A percentile compares a stretch with the other conserved stretches of the same genome.
Conservation (phyloP, 2,888 invertebrate species). For the Lasioglossum figueresi region DNA sequence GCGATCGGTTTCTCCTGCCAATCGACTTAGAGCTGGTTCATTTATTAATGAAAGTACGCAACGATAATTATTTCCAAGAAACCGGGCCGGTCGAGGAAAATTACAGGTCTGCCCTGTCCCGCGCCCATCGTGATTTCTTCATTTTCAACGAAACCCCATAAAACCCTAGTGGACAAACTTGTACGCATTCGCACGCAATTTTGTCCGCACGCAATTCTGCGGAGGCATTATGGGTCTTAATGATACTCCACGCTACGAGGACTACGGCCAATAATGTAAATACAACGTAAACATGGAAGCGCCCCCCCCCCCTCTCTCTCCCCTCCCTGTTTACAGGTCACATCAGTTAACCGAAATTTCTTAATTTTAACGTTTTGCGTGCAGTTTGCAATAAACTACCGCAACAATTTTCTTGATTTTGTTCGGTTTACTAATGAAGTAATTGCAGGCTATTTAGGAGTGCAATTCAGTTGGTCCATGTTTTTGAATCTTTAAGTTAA, state of each 20-base stretch:
- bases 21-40: not conserved
- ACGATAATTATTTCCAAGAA: conserved; percentile 30
- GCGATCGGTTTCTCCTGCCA: not conserved
- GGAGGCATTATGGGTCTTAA: not conserved
- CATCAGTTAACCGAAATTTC: not conserved
- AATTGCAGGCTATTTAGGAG: not conserved
- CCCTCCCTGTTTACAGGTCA: not conserved
- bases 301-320: too few relatives aligned
- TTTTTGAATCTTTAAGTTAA: not conserved
- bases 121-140: conserved; percentile 3
- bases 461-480: not conserved
- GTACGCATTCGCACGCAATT: not conserved
- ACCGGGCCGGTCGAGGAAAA: conserved; percentile 10
- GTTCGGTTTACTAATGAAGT: not conserved
- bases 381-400: not conserved
- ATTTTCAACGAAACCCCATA: conserved; percentile 34
- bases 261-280: not conserved
- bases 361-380: not conserved
- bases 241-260: not conserved
- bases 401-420: not conserved
- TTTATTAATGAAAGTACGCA: not conserved
- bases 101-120: conserved; percentile 1
- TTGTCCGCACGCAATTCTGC: not conserved
- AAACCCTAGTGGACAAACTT: not conserved
- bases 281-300: too few relatives aligned